These are phyloP conservation scores for Psilopsiagon aymara DNA, from an alignment of 2,113 vertebrate genomes.

Conservation along the genomic window DNA sequence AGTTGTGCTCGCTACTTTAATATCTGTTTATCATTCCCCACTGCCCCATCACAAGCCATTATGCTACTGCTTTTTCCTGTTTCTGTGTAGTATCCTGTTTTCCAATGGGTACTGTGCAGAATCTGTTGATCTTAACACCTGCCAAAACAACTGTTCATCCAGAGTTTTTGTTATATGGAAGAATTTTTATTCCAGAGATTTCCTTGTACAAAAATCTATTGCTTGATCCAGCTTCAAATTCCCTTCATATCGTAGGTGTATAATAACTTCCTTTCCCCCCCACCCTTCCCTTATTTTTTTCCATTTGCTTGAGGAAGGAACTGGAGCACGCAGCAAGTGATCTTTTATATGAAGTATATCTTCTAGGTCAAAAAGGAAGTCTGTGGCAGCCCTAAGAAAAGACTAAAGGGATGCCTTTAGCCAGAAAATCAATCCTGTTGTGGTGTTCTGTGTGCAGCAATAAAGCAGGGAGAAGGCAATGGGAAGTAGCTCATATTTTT, in stretches of 20 bases:
- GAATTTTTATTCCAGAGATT: neutral
- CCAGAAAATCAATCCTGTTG: neutral
- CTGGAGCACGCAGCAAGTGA: neutral
- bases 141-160: neutral
- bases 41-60: neutral
- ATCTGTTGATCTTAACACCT: neutral
- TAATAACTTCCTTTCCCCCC: neutral
- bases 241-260: neutral
- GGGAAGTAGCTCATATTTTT: neutral
- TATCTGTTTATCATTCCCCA: neutral
- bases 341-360: neutral
- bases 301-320: neutral
- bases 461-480: neutral
- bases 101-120: neutral
- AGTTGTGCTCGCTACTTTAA: neutral
- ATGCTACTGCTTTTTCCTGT: neutral
- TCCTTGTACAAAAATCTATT: neutral
- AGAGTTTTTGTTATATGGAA: neutral
- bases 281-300: fast-evolving
- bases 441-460: neutral
- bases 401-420: neutral
- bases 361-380: neutral
- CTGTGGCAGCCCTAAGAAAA: neutral
- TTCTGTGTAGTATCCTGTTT: neutral
- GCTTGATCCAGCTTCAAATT: neutral